Base-by-base conservation (phyloP, 1,140 invertebrate species). In the Trachymyrmex cornetzi region DNA sequence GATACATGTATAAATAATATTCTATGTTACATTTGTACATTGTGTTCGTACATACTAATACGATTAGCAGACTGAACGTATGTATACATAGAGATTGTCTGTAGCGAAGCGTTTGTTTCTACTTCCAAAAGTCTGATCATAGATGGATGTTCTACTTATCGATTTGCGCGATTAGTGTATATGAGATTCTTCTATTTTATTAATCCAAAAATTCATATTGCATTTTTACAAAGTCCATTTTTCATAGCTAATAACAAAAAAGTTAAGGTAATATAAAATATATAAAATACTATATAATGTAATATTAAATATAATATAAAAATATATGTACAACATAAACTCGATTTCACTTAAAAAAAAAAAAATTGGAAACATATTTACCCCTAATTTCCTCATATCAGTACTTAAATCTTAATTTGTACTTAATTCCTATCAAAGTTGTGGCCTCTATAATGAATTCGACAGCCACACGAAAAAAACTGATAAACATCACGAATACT, bases 1-100 rank as follows among this genome's bases (percentile, higher is more conserved):
- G 38, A 50, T 50, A 16, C n/a, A 69, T 27, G 6, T 9, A 69
- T 50, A 69, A 69, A 50, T 69, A 69, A 81, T 55, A 71, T 24
- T 71, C 14, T 38, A 61, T 63, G 22, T 66, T 59, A 75, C 53
- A 63, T 64, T 30, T 44, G 24, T 30, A 7, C 44, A 14, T 66
- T 48, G 61, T 30, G 30, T 48, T n/a, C 61, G 19, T 55, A 30
- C 72, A 30, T 50, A 53, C 22, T 53, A 57, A 53, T 53, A 30
- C 48, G 44, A 53, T 30, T 66, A 66, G 44, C 61, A 34, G 9
- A n/a, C 2, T 24, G 63, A 30, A 24, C 38, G 38, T 16, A 30
- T 5, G 14, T 44, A 53, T 5, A 9, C 27, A 12, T 44, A 44
- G 11, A 74, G 30, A 74, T 57, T 55, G 27, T 34, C 59, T 24